Percentiles rank a stretch among this genome's conserved stretches.
These are phyloP conservation scores for Rhingia rostrata DNA, from an alignment of 2,888 invertebrate genomes.

Conservation along the genomic window DNA sequence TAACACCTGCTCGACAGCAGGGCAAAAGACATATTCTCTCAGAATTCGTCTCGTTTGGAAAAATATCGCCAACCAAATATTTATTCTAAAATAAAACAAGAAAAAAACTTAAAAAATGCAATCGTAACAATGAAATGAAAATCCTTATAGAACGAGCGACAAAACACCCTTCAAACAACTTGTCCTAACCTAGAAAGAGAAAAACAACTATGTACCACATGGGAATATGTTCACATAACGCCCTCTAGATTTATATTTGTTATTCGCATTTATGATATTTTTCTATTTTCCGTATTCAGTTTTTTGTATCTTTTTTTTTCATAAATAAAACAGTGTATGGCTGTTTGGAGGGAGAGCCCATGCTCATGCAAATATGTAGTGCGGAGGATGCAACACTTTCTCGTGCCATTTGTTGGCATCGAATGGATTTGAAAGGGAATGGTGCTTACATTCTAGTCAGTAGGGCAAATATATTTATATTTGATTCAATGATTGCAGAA, in stretches of 20 bases:
- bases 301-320: slow-evolving; percentile 40
- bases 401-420: slow-evolving; percentile 60
- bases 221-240: slow-evolving; percentile 12
- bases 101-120: slow-evolving; percentile 15
- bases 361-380: slow-evolving; percentile 15
- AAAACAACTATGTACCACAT: slow-evolving; percentile 18
- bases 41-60: neutral
- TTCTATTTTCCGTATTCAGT: slow-evolving; percentile 6
- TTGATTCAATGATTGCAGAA: too few species aligned
- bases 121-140: slow-evolving; percentile 50
- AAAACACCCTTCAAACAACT: slow-evolving; percentile 30
- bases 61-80: slow-evolving; percentile 47
- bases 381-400: slow-evolving; percentile 55
- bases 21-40: neutral
- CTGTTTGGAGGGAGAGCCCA: neutral
- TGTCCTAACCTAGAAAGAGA: slow-evolving; percentile 28
- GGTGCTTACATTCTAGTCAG: too few species aligned
- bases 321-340: slow-evolving; percentile 53
- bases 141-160: slow-evolving; percentile 40
- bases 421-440: neutral
- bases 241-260: slow-evolving; percentile 59
- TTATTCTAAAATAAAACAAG: slow-evolving; percentile 44
- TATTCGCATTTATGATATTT: slow-evolving; percentile 26
- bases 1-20: slow-evolving; percentile 34
- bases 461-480: too few species aligned